Evolutionary conservation across 1,140 invertebrate species (phyloP).

Genomic region (Leptinotarsa lineolata): DNA sequence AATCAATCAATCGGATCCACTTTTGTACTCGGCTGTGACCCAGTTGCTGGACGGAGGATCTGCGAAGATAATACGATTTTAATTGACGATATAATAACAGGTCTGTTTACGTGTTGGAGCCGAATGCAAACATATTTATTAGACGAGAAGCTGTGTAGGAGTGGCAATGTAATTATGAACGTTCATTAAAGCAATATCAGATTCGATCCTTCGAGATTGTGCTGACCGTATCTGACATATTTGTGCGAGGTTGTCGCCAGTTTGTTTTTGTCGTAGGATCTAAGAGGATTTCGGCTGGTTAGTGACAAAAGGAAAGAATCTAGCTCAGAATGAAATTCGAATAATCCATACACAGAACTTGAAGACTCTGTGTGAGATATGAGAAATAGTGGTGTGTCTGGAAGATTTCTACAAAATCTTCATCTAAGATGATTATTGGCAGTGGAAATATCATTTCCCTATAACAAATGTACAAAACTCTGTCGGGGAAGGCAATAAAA

Average conservation of each 20-base stretch:
- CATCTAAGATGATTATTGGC: too few species aligned
- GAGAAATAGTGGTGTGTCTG: too few species aligned
- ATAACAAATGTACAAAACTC: too few species aligned
- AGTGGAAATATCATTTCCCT: too few species aligned
- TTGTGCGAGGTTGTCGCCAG: neutral
- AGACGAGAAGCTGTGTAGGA: constrained; percentile 39
- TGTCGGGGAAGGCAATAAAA: too few species aligned
- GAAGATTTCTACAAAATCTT: too few species aligned
- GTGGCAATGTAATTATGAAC: constrained; percentile 43
- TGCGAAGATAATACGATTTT: constrained; percentile 42
- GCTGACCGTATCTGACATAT: neutral
- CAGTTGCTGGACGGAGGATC: neutral
- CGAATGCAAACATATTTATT: constrained; percentile 48
- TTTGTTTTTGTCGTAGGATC: neutral
- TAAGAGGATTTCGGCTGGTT: too few species aligned
- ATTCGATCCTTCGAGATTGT: constrained; percentile 32
- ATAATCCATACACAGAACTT: too few species aligned
- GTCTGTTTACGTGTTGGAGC: constrained; percentile 45
- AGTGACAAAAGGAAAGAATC: too few species aligned
- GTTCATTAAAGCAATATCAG: constrained; percentile 36
- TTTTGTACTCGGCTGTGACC: neutral
- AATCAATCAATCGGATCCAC: constrained; percentile 13
- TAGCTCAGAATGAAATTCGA: too few species aligned
- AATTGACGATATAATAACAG: constrained; percentile 49
- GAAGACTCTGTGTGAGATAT: too few species aligned